These are phyloP conservation scores for Pavo muticus DNA, from an alignment of 2,113 vertebrate genomes.

Conservation along the genomic window DNA sequence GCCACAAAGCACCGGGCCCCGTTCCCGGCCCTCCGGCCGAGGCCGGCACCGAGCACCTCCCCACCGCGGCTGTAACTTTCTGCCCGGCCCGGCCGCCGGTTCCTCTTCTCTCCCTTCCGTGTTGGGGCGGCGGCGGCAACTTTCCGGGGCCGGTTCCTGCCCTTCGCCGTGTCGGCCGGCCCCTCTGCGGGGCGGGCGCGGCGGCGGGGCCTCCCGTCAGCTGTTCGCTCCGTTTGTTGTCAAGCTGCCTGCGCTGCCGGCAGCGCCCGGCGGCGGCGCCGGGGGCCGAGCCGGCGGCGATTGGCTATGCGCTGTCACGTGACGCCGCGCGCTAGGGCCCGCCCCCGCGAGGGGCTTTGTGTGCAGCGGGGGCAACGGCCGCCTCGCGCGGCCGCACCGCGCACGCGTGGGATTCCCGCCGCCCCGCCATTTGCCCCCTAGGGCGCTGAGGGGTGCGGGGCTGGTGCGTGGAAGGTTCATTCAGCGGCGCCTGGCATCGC, in stretches of 20 bases:
- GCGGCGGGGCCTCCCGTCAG: constrained; percentile 8
- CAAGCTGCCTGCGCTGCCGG: constrained; percentile 38
- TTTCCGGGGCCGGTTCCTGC: no score
- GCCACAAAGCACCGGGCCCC: no score
- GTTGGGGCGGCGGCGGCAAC: no score
- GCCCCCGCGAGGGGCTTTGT: neutral
- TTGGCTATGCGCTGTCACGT: neutral
- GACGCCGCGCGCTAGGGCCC: neutral
- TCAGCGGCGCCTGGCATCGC: rapidly evolving
- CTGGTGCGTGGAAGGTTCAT: neutral
- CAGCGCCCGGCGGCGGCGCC: constrained; percentile 27
- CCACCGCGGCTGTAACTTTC: no score
- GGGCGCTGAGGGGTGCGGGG: no score
- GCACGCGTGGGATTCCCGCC: neutral
- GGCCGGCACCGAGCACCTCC: no score
- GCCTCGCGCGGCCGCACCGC: neutral
- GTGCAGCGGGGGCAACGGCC: neutral
- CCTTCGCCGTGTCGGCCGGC: no score
- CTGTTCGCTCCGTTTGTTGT: constrained; percentile 65
- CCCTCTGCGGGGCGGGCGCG: neutral
- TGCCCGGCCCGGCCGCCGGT: no score
- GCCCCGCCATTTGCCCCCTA: no score
- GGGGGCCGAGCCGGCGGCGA: neutral
- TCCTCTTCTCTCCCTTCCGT: no score
- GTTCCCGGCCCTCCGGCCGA: no score